Evolutionary conservation across 2,113 vertebrate species (phyloP), one percentile per base, ranked within the genome.

Genomic region (Entosphenus tridentatus): DNA sequence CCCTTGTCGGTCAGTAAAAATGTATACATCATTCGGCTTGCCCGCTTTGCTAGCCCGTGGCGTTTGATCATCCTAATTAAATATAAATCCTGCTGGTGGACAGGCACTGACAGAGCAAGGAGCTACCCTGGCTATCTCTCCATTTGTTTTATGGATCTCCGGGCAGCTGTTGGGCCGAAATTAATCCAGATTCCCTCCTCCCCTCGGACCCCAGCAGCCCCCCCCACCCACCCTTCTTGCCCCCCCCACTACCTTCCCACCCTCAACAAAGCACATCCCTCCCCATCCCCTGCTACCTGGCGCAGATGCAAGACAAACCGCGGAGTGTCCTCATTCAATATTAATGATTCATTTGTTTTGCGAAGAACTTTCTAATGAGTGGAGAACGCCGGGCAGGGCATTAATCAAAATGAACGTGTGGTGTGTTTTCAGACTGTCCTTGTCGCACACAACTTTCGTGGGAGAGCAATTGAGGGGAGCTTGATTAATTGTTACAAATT

Each of bases 261-360:
- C 62, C 62, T 65, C n/a, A n/a, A 9, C n/a, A 16, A 65, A 65
- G n/a, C n/a, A 16, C 21, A 65, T 21, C 9, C n/a, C n/a, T 9
- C 62, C 21, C 62, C 21, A n/a, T 65, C 62, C n/a, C 21, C n/a
- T 16, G 21, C 62, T 65, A 21, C 21, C 62, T 21, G 21, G 21
- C 8, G 21, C 62, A 21, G 21, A n/a, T n/a, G 62, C 62, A 65
- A 65, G 62, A 65, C 21, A 65, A 65, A 65, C n/a, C 21, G 62
- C 62, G 62, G 62, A 65, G 21, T 65, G 62, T 65, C 62, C 21
- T 16, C 62, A 65, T 65, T 65, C 62, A 65, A 65, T 65, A 65
- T 65, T 65, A 65, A 65, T 65, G 62, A 65, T 65, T 65, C 62
- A 65, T 65, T 65, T 65, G 62, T 65, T 65, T 65, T 65, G 62